These are phyloP conservation scores for Nannobrachium achirus DNA, from an alignment of 2,113 vertebrate genomes.

Conservation along the genomic window DNA sequence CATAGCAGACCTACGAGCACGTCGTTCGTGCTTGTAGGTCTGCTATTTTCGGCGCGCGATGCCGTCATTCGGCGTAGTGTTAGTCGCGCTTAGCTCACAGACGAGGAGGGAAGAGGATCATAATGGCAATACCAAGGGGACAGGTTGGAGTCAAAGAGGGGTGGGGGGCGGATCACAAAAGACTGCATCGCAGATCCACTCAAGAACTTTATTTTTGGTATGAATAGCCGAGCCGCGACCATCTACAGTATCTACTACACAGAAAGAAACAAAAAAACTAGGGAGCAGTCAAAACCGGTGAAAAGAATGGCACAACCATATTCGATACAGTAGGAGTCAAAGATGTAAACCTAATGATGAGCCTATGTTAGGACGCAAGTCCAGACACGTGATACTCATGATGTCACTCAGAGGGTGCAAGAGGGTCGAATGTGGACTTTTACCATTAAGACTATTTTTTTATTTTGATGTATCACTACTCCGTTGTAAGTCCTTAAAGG, in stretches of 20 bases:
- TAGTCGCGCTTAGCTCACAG: conserved; percentile 11
- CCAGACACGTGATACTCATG: conserved; percentile 1
- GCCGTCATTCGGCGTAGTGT: too few species aligned
- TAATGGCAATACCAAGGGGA: neutral
- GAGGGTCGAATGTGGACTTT: too few species aligned
- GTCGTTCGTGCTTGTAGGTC: too few species aligned
- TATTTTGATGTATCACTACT: conserved; percentile 61
- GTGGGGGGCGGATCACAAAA: neutral
- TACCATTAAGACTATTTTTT: too few species aligned
- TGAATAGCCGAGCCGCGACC: neutral
- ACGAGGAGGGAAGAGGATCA: conserved; percentile 13
- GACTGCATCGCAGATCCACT: neutral
- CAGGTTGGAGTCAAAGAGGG: neutral
- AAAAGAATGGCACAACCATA: conserved; percentile 63
- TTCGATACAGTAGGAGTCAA: conserved; percentile 26
- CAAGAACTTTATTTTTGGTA: neutral
- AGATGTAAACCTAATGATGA: conserved; percentile 26
- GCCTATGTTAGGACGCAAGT: conserved; percentile 9
- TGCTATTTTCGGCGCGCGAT: too few species aligned
- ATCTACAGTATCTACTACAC: neutral
- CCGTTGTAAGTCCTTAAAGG: conserved; percentile 65
- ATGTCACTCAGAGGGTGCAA: conserved; percentile 18
- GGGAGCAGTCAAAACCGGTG: conserved; percentile 8
- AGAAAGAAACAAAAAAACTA: neutral
- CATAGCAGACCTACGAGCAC: too few species aligned